A percentile compares a stretch with the other conserved stretches of the same genome.
These are phyloP conservation scores for Papilio gigon DNA, from an alignment of 2,888 invertebrate species.

Conservation along the genomic window DNA sequence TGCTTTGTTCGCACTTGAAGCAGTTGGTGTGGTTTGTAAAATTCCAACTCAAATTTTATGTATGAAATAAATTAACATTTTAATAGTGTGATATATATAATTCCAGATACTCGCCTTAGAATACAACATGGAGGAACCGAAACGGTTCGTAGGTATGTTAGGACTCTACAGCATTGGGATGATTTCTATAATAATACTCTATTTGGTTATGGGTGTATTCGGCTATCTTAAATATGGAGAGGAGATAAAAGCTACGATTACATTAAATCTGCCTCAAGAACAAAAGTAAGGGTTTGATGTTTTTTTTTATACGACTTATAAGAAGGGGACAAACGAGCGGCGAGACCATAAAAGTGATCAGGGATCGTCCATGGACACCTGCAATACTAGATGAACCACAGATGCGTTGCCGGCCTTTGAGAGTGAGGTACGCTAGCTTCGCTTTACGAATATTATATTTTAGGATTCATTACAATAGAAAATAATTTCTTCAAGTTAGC, in stretches of 20 bases:
- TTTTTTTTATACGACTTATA: neutral
- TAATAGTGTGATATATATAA: slow-evolving; percentile 12
- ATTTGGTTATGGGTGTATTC: slow-evolving; percentile 90
- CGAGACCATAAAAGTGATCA: too few species aligned
- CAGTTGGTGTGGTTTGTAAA: slow-evolving; percentile 86
- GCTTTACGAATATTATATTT: too few species aligned
- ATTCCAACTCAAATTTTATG: neutral
- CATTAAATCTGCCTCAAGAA: slow-evolving; percentile 87
- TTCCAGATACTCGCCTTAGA: slow-evolving; percentile 92
- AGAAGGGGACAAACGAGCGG: too few species aligned
- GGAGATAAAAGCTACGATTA: slow-evolving; percentile 88
- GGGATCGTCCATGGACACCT: too few species aligned
- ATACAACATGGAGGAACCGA: slow-evolving; percentile 94
- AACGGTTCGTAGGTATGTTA: slow-evolving; percentile 86
- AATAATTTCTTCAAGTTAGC: too few species aligned
- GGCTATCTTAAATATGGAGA: slow-evolving; percentile 93
- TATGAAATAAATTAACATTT: neutral
- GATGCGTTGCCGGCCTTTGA: too few species aligned
- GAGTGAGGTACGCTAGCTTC: too few species aligned
- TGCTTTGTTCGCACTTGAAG: slow-evolving; percentile 93
- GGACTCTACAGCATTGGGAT: slow-evolving; percentile 93
- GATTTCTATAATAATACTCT: slow-evolving; percentile 87
- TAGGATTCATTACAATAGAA: too few species aligned
- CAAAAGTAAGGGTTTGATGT: slow-evolving; percentile 77
- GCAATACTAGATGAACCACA: too few species aligned